Percentiles rank a stretch among this genome's conserved stretches.
Conservation (phyloP, 2,888 invertebrate genomes). For the Mongoloraphidia duomilia region DNA sequence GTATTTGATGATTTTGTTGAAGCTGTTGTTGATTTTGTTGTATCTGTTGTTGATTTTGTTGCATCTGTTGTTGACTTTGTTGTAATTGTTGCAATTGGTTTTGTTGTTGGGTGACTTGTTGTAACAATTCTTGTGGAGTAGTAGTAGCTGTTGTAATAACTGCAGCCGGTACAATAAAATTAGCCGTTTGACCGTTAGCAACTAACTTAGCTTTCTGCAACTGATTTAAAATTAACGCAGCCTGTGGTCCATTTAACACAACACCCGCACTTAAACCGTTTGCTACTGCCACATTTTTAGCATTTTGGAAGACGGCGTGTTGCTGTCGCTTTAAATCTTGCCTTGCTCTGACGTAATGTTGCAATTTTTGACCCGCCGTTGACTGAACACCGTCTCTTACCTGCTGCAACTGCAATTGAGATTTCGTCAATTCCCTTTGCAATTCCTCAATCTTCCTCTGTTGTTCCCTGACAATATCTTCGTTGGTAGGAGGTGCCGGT, state of each 20-base stretch:
- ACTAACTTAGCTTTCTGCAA: conserved; percentile 33
- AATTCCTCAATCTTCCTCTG: conserved; percentile 77
- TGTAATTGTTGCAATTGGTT: conserved; percentile 16
- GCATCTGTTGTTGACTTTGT: conserved; percentile 18
- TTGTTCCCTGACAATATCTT: conserved; percentile 71
- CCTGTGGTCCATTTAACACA: conserved; percentile 46
- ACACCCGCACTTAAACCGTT: conserved; percentile 33
- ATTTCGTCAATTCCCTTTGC: conserved; percentile 64
- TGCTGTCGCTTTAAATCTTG: conserved; percentile 35
- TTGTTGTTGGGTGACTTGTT: conserved; percentile 20
- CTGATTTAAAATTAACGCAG: conserved; percentile 35
- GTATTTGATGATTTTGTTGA: conserved; percentile 22
- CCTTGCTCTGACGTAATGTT: conserved; percentile 20
- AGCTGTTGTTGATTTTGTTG: conserved; percentile 15
- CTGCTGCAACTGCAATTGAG: conserved; percentile 61
- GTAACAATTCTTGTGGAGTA: conserved; percentile 22
- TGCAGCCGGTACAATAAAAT: conserved; percentile 31
- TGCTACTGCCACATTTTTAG: conserved; percentile 45
- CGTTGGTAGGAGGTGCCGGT: conserved; percentile 24
- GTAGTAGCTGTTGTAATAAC: conserved; percentile 25
- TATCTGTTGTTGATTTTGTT: conserved; percentile 22
- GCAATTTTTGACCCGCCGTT: conserved; percentile 26
- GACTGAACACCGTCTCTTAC: conserved; percentile 23
- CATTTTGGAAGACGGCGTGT: conserved; percentile 44
- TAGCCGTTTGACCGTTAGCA: conserved; percentile 37